Evolutionary conservation across 2,113 vertebrate species (phyloP).

Genomic region (Oceanodroma tethys): DNA sequence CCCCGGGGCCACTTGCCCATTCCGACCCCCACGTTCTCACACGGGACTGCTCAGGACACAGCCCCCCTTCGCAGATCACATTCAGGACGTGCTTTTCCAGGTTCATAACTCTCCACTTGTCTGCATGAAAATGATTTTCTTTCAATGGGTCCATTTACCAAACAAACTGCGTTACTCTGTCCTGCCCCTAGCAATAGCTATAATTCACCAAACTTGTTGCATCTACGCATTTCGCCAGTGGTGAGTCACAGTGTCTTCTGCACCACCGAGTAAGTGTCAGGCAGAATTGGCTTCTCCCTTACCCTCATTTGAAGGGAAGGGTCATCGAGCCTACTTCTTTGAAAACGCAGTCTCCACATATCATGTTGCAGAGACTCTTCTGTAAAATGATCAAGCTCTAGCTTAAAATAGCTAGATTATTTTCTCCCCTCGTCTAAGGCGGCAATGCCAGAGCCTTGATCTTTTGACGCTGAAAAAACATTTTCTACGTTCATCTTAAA

Average conservation of each 20-base stretch:
- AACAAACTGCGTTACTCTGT: background rate
- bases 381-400: slow-evolving; percentile 30
- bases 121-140: background rate
- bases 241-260: background rate
- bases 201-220: background rate
- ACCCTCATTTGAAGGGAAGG: background rate
- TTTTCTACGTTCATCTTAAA: background rate
- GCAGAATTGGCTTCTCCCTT: background rate
- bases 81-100: background rate
- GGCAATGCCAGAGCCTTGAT: background rate
- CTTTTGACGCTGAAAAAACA: background rate
- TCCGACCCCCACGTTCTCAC: background rate
- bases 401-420: slow-evolving; percentile 50
- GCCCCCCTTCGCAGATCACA: background rate
- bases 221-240: background rate
- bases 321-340: background rate
- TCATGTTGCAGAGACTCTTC: slow-evolving; percentile 25
- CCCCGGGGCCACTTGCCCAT: background rate
- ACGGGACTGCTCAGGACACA: background rate
- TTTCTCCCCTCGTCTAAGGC: background rate
- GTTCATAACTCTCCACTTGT: background rate
- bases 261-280: background rate
- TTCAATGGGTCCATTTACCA: background rate
- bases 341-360: background rate
- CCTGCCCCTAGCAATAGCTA: background rate